phyloP scores from a whole-genome alignment of 2,888 invertebrate species.

The Phortica okadai region DNA sequence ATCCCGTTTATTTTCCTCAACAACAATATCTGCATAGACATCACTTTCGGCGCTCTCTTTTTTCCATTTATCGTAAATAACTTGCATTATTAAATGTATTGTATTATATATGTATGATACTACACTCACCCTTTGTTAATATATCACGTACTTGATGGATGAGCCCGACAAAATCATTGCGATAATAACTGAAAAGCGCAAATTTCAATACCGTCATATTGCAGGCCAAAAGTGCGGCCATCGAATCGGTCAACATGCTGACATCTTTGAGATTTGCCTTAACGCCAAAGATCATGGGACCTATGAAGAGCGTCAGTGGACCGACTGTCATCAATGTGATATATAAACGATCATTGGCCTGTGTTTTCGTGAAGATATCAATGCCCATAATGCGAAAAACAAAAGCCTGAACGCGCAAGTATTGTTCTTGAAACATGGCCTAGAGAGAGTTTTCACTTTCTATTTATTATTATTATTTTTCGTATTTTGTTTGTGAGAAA shows the following conservation, averaged over 20 bases:
- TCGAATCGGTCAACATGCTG: conserved; percentile 10
- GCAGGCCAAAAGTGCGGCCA: conserved; percentile 6
- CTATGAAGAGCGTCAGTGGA: background rate
- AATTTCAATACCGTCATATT: conserved; percentile 8
- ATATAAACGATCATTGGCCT: background rate
- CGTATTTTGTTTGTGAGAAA: background rate
- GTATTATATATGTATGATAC: background rate
- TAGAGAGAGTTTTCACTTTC: background rate
- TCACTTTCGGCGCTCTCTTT: conserved; percentile 1
- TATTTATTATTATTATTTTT: background rate
- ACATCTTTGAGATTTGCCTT: conserved; percentile 10
- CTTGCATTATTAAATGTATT: background rate
- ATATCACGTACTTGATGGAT: background rate
- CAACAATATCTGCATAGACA: background rate
- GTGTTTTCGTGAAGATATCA: background rate
- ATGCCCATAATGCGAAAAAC: conserved; percentile 13
- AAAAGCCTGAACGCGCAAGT: background rate
- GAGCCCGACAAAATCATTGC: background rate
- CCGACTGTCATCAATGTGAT: background rate
- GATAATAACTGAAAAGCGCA: conserved; percentile 2
- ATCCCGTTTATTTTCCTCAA: background rate
- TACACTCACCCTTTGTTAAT: background rate
- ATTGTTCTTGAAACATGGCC: background rate
- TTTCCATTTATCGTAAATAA: background rate
- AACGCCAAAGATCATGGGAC: background rate